Evolutionary conservation across 2,797 vertebrate genomes (phyloP).

Genomic region (Protonibea diacanthus): DNA sequence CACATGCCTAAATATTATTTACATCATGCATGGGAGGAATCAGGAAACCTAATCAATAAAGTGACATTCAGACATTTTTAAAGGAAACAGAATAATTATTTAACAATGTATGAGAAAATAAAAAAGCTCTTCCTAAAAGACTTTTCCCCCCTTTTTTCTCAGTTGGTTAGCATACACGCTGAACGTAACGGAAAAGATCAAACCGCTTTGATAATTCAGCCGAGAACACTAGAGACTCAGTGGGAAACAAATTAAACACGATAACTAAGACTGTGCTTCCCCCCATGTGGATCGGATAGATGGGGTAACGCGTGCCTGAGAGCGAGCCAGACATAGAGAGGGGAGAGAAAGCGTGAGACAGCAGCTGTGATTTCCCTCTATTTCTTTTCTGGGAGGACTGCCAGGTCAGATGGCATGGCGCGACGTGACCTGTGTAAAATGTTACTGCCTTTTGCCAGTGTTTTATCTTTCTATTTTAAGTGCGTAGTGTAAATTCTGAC

Average conservation of each 20-base stretch:
- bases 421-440: slow-evolving; percentile 59
- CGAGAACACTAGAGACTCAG: slow-evolving; percentile 59
- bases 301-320: slow-evolving; percentile 40
- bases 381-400: slow-evolving; percentile 55
- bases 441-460: slow-evolving; percentile 46
- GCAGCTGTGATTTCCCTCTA: slow-evolving; percentile 67
- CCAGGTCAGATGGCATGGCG: slow-evolving; percentile 66
- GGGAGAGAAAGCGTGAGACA: slow-evolving; percentile 37
- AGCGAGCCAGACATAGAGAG: slow-evolving; percentile 19
- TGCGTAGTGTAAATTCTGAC: slow-evolving; percentile 39
- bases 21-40: slow-evolving; percentile 8
- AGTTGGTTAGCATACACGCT: slow-evolving; percentile 30
- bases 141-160: slow-evolving; percentile 4
- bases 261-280: slow-evolving; percentile 58
- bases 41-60: slow-evolving; percentile 34
- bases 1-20: slow-evolving; percentile 34
- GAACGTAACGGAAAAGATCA: slow-evolving; percentile 52
- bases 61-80: slow-evolving; percentile 7
- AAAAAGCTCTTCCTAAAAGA: slow-evolving; percentile 15
- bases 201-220: slow-evolving; percentile 67
- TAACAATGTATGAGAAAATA: slow-evolving; percentile 4
- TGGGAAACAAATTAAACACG: slow-evolving; percentile 76
- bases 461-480: slow-evolving; percentile 54
- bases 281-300: slow-evolving; percentile 51
- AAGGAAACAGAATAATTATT: slow-evolving; percentile 11